Evolutionary conservation across 2,797 vertebrate genomes (phyloP).

Genomic region (Poecilia picta): DNA sequence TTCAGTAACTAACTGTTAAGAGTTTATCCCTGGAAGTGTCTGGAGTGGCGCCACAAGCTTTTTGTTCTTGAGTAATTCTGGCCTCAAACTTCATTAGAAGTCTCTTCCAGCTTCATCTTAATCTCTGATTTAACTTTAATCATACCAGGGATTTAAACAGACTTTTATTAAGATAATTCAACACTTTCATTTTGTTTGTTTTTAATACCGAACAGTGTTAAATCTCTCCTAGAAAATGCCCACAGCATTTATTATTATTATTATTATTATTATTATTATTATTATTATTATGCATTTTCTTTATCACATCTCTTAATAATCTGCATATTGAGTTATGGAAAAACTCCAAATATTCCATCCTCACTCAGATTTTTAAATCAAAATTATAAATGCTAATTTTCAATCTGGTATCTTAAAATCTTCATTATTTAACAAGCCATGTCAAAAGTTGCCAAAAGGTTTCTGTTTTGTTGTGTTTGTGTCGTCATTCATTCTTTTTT

Average conservation of each 20-base stretch:
- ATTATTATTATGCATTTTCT: not conserved
- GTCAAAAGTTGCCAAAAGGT: slow-evolving; percentile 29
- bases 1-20: slow-evolving; percentile 35
- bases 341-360: not conserved
- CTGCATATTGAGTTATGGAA: not conserved
- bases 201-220: not conserved
- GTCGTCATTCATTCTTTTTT: not conserved
- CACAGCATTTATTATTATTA: not conserved
- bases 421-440: not conserved
- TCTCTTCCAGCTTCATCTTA: slow-evolving; percentile 1
- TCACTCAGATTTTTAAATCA: slow-evolving; percentile 10
- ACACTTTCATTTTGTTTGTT: slow-evolving; percentile 3
- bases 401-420: not conserved
- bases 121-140: slow-evolving; percentile 19
- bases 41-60: slow-evolving; percentile 10
- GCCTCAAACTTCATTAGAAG: slow-evolving; percentile 21
- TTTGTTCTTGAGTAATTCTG: slow-evolving; percentile 16
- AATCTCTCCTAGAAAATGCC: slow-evolving; percentile 18
- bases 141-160: slow-evolving; percentile 1
- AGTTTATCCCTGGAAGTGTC: slow-evolving; percentile 46
- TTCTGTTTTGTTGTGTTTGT: slow-evolving; percentile 36
- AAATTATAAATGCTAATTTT: slow-evolving; percentile 37
- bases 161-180: slow-evolving; percentile 9
- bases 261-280: too few species aligned
- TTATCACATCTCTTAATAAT: not conserved